Base-by-base conservation (phyloP, 2,888 invertebrate species). In the Caprella mutica region DNA sequence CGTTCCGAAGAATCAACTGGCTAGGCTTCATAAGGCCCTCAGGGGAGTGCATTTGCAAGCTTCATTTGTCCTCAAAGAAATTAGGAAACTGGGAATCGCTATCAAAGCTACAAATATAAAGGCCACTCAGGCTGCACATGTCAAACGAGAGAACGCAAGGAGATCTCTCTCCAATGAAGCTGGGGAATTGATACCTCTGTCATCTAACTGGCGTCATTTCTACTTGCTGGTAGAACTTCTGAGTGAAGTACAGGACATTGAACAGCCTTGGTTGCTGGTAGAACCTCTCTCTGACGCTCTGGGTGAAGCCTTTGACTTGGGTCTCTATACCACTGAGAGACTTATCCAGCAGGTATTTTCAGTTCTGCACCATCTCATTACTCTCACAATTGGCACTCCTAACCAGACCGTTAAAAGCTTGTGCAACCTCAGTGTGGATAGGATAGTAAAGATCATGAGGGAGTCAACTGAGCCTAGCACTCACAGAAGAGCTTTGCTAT, bases 391-490 rank as follows among this genome's bases (percentile, higher is more conserved):
- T n/a, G n/a, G n/a, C n/a, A n/a, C n/a, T n/a, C n/a, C n/a, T n/a
- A n/a, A n/a, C n/a, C n/a, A n/a, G n/a, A n/a, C n/a, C n/a, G n/a
- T n/a, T n/a, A 55, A 26, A 6, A 51, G 51, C 5, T 23, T 44
- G 3, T 39, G 46, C 3, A 39, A 52, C 26, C n/a, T 79, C 57
- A 81, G 85, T 65, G 82, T 90, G 38, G 88, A 88, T 67, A 69
- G 84, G 27, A 79, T 90, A 2, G 89, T 96, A 1, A 85, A 89
- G 67, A 92, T 91, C 68, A 84, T 97, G 53, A 78, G 94, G 65
- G 83, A 84, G 2, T 90, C 93, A 0, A 84, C 85, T 69, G 93
- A 93, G 73, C 93, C 93, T 0, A 93, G 94, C 73, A 93, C 94
- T 0, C 94, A 97, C 70, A 87, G 94, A 68, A 90, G 93, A 68